Evolutionary conservation across 2,888 invertebrate genomes (phyloP).

Genomic region (Shargacucullia verbasci): DNA sequence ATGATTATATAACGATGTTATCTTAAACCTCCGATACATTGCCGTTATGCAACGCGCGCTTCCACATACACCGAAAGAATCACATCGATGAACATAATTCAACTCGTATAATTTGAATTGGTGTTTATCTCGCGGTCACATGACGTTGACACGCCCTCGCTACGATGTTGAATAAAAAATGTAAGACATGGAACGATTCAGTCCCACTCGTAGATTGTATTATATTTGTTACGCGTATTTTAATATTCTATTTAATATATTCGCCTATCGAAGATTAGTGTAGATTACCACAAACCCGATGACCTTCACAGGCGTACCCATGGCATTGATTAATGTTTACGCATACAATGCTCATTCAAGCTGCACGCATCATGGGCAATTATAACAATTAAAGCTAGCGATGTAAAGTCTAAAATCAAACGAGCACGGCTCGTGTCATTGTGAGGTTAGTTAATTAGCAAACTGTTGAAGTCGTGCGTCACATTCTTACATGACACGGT

Average conservation of each 20-base stretch:
- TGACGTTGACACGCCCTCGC: constrained; percentile 64
- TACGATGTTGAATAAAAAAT: constrained; percentile 53
- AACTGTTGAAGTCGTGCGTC: constrained; percentile 75
- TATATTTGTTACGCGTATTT: constrained; percentile 46
- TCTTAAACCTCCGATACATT: constrained; percentile 55
- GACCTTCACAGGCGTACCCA: constrained; percentile 80
- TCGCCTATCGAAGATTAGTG: constrained; percentile 64
- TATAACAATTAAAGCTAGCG: constrained; percentile 60
- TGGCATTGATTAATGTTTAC: constrained; percentile 86
- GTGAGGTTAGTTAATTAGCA: constrained; percentile 80
- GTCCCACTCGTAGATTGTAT: constrained; percentile 42
- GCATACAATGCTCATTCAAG: constrained; percentile 82
- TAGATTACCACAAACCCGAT: constrained; percentile 67
- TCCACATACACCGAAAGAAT: constrained; percentile 30
- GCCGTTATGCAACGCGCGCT: constrained; percentile 53
- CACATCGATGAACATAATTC: constrained; percentile 57
- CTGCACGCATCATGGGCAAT: constrained; percentile 57
- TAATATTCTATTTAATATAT: constrained; percentile 46
- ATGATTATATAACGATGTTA: constrained; percentile 54
- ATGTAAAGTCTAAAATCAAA: constrained; percentile 70
- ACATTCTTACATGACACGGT: constrained; percentile 69
- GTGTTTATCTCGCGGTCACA: constrained; percentile 59
- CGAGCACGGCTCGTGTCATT: constrained; percentile 60
- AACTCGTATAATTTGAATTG: constrained; percentile 44
- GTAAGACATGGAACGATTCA: constrained; percentile 43